Evolutionary conservation across 2,888 invertebrate species (phyloP).

Genomic region (Epistrophe eligans): DNA sequence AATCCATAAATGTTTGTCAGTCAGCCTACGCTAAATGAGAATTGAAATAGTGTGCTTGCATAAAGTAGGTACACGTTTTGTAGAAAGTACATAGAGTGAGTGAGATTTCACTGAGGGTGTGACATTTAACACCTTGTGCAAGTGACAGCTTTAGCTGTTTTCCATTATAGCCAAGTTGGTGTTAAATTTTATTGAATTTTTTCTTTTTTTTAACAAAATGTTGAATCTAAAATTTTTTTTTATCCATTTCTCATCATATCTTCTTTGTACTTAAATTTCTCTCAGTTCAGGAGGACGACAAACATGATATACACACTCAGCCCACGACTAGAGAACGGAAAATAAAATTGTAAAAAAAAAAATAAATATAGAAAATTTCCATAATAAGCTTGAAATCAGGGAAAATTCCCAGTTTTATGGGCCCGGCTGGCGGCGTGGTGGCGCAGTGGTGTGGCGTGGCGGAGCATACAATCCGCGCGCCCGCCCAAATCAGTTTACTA

Average conservation of each 20-base stretch:
- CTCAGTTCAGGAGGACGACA: conserved; percentile 26
- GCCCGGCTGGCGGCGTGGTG: neutral
- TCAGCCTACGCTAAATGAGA: conserved; percentile 19
- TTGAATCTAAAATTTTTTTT: neutral
- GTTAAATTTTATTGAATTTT: conserved; percentile 30
- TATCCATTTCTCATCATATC: neutral
- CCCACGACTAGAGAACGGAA: neutral
- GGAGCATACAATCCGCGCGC: neutral
- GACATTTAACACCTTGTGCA: conserved; percentile 51
- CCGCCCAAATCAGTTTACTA: neutral
- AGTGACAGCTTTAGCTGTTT: conserved; percentile 40
- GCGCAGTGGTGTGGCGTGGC: no score
- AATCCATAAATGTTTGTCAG: conserved; percentile 18
- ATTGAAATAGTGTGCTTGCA: neutral
- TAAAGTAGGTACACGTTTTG: neutral
- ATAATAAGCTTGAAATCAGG: conserved; percentile 62
- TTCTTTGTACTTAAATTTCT: conserved; percentile 53
- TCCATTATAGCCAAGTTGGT: conserved; percentile 2
- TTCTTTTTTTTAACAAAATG: conserved; percentile 14
- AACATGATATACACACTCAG: conserved; percentile 60
- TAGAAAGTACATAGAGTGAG: neutral
- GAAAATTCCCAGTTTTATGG: conserved; percentile 7
- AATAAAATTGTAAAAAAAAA: neutral
- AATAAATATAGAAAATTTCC: conserved; percentile 36
- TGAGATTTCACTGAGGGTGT: conserved; percentile 20